Base-by-base conservation (phyloP, 1,140 invertebrate genomes). In the Hyposmocoma kahamanoa region DNA sequence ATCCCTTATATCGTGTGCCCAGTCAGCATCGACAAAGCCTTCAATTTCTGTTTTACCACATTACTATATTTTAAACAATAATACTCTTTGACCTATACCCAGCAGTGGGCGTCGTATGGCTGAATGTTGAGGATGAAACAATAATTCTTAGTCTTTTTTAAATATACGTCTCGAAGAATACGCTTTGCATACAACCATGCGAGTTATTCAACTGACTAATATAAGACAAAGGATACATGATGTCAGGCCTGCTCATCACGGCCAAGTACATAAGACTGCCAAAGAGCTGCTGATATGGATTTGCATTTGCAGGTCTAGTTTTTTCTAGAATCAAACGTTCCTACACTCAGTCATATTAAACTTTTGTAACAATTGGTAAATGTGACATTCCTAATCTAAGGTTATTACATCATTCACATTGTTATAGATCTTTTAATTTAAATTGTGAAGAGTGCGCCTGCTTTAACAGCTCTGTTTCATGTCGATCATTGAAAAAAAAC, bases 141-240 rank as follows among this genome's bases (percentile, higher is more conserved):
- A 51, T 56, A 63, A 18, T 18, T 17, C 42, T 53, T 53, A 26
- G 53, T 56, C 19, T 49, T 19, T 46, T 4, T 46, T 38, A 87
- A 55, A 60, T 84, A 86, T n/a, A n/a, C n/a, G n/a, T n/a, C n/a
- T 43, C 67, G 57, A 20, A 84, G 56, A n/a, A 86, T 53, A 21
- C 63, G 21, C 56, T 81, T 78, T 5, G 69, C 59, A 48, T 66
- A 62, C 51, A 48, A 50, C 67, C 70, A 77, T 47, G n/a, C n/a
- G n/a, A n/a, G n/a, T n/a, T n/a, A n/a, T n/a, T n/a, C n/a, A n/a
- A n/a, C n/a, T n/a, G n/a, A n/a, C n/a, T n/a, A n/a, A n/a, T n/a
- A n/a, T n/a, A n/a, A n/a, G n/a, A n/a, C n/a, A n/a, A n/a, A n/a
- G n/a, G n/a, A n/a, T n/a, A n/a, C n/a, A n/a, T n/a, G n/a, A n/a